A percentile compares a stretch with the other conserved stretches of the same genome.
These are phyloP conservation scores for Xenopus petersii DNA, from an alignment of 2,797 vertebrate species.

Conservation along the genomic window DNA sequence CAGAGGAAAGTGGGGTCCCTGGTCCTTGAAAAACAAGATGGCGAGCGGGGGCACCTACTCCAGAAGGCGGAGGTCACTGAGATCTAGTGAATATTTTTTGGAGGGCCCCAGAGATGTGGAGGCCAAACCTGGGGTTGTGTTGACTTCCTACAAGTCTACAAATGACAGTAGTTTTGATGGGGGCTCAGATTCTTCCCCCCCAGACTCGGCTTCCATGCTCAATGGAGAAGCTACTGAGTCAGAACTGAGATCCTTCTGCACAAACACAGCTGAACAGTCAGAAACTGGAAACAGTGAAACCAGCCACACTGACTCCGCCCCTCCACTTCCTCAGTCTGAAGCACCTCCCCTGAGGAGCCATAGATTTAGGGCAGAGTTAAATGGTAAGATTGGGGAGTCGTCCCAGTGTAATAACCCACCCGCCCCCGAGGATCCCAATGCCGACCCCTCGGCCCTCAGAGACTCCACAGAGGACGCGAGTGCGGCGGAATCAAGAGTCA, in stretches of 20 bases:
- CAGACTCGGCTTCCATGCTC: not conserved
- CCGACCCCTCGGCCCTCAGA: not conserved
- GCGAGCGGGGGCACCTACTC: slow-evolving; percentile 12
- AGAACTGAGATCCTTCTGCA: not conserved
- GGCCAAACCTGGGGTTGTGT: not conserved
- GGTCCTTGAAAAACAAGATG: slow-evolving; percentile 23
- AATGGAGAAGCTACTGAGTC: not conserved
- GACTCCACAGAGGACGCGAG: not conserved
- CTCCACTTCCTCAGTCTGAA: slow-evolving; percentile 6
- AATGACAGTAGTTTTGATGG: slow-evolving; percentile 13
- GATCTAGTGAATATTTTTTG: not conserved
- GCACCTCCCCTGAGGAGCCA: not conserved
- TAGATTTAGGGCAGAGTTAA: not conserved
- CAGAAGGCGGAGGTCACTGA: slow-evolving; percentile 12
- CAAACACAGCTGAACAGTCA: not conserved
- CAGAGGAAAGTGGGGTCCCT: slow-evolving; percentile 3
- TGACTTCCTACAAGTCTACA: slow-evolving; percentile 27
- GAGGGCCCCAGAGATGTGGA: not conserved
- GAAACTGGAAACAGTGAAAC: no score
- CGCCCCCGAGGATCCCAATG: not conserved
- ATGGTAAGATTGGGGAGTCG: not conserved
- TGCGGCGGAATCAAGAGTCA: not conserved
- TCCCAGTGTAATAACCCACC: no score
- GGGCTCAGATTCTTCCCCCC: not conserved
- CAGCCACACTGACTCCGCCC: not conserved